Percentiles rank a stretch among this genome's conserved stretches.
Conservation (phyloP, 2,113 vertebrate species). For the Agelaius tricolor region DNA sequence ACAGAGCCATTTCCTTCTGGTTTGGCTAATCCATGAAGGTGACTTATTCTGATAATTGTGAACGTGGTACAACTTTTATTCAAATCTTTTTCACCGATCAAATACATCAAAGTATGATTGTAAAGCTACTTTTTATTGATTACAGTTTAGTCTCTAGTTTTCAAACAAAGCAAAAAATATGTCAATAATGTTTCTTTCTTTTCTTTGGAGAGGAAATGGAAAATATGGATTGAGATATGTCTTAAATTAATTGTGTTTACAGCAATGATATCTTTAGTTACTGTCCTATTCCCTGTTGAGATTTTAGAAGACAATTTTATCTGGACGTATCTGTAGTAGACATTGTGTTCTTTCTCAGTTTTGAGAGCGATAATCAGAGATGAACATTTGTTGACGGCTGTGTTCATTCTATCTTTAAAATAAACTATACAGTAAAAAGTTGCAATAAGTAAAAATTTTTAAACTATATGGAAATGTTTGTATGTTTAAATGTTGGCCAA, state of each 20-base stretch:
- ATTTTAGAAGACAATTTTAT: background rate
- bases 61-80: background rate
- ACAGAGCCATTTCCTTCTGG: background rate
- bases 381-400: background rate
- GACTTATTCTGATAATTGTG: background rate
- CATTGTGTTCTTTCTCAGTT: background rate
- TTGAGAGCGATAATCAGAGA: background rate
- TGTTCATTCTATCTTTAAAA: background rate
- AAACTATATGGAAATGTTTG: background rate
- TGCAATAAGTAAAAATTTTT: background rate
- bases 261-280: background rate
- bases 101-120: background rate
- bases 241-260: constrained; percentile 6
- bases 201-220: background rate
- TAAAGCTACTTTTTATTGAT: constrained; percentile 10
- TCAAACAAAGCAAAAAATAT: constrained; percentile 12
- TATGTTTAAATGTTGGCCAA: background rate
- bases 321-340: background rate
- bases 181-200: background rate
- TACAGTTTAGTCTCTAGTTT: constrained; percentile 30
- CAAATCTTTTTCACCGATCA: constrained; percentile 7
- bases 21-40: background rate
- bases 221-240: background rate
- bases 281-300: background rate
- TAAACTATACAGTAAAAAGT: background rate